Conservation (phyloP, 2,113 vertebrate species). For the Prunella himalayana region DNA sequence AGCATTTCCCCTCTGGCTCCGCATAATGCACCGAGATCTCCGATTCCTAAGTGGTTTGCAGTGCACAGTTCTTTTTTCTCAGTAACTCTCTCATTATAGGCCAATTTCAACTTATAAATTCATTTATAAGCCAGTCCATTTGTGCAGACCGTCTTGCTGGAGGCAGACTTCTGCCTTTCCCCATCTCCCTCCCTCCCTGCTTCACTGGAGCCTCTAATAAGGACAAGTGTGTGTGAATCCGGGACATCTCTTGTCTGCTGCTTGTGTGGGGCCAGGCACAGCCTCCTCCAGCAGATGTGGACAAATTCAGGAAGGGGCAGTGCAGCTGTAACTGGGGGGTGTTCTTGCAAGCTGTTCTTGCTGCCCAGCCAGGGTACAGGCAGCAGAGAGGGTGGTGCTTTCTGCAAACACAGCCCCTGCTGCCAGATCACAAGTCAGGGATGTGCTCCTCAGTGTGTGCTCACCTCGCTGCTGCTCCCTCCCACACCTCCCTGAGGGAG, state of each 20-base stretch:
- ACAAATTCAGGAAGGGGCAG: neutral
- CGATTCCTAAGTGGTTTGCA: constrained; percentile 40
- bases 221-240: neutral
- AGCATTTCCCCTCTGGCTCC: neutral
- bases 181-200: neutral
- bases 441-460: neutral
- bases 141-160: constrained; percentile 7
- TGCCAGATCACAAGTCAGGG: fast-evolving
- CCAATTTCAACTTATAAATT: constrained; percentile 68
- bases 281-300: neutral
- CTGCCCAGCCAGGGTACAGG: neutral
- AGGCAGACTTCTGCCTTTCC: constrained; percentile 31
- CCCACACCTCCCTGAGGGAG: neutral
- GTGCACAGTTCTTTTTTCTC: constrained; percentile 38
- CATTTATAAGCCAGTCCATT: constrained; percentile 67
- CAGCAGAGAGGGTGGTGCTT: neutral
- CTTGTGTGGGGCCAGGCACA: neutral
- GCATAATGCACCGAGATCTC: neutral
- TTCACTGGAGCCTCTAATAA: neutral
- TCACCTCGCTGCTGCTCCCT: neutral
- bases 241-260: neutral
- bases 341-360: neutral
- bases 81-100: constrained; percentile 58
- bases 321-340: neutral
- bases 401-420: neutral